Evolutionary conservation across 2,113 vertebrate genomes (phyloP), one percentile per base, ranked within the genome.

Genomic region (Alethe castanea): DNA sequence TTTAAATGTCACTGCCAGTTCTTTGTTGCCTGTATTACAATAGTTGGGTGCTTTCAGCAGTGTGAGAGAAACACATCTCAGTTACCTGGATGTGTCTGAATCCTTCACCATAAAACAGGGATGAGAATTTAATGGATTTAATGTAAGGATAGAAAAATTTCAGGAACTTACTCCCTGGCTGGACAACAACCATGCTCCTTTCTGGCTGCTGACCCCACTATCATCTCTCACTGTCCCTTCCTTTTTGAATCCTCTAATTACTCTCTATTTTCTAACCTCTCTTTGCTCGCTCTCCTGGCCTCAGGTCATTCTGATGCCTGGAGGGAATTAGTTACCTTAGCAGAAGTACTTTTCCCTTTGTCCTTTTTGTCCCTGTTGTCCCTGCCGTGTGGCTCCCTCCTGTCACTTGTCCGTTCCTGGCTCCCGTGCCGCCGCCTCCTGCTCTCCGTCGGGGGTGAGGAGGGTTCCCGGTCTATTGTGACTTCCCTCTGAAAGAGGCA

Each of bases 301-400:
- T 82, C 14, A 33, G n/a, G n/a, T 48, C 42, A 13, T 50, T 72
- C 81, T 77, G 86, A 82, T 4, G 4, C 47, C 42, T 36, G 44
- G 28, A 86, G 24, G 22, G 45, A 88, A 48, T 89, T 97, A 88
- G 59, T 90, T 97, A 98, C 98, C 97, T 96, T 97, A 29, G 94
- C 90, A 40, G 93, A 56, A 95, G 89, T 42, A 52, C 47, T 97
- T 64, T 80, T 96, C 79, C 96, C 96, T 94, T 96, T 97, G 73
- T 98, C 98, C 91, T 96, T 98, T 79, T 93, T 98, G 84, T 98
- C 98, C 82, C 97, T 97, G 44, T 62, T 95, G 54, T 98, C 98
- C 94, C 96, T 97, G 93, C 95, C 77, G 29, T 97, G 92, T 1
- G 77, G 44, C 65, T 98, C 98, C 50, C 96, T 98, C 90, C 96